Percentiles rank a stretch among this genome's conserved stretches.
phyloP scores from a whole-genome alignment of 1,140 invertebrate genomes.

The Xylocopa sonorina region DNA sequence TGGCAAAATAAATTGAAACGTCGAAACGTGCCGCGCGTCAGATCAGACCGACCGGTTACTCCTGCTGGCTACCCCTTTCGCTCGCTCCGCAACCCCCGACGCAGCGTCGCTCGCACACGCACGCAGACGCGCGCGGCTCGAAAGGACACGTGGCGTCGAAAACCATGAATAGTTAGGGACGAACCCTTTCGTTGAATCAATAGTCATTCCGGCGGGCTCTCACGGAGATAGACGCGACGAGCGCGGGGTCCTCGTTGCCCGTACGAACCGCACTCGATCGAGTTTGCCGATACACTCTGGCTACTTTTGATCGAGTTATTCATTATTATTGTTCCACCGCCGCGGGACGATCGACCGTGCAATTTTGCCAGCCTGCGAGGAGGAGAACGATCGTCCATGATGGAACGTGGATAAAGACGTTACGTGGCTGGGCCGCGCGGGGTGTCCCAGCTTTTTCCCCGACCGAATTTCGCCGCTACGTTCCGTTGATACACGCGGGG shows the following conservation, averaged over 20 bases:
- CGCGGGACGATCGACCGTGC: neutral
- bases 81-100: neutral
- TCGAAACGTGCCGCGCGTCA: conserved; percentile 64
- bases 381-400: neutral
- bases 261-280: conserved; percentile 25
- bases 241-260: conserved; percentile 7
- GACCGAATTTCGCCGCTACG: too few relatives aligned
- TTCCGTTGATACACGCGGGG: too few relatives aligned
- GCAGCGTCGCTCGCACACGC: neutral
- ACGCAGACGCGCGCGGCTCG: conserved; percentile 36
- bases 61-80: conserved; percentile 48
- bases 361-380: neutral
- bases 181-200: conserved; percentile 66
- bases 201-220: conserved; percentile 62
- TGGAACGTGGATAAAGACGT: conserved; percentile 6
- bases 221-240: conserved; percentile 46
- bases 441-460: too few relatives aligned
- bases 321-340: conserved; percentile 48
- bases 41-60: conserved; percentile 69
- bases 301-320: conserved; percentile 48
- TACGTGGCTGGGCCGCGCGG: neutral
- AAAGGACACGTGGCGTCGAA: conserved; percentile 69
- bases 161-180: conserved; percentile 67
- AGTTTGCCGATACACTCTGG: conserved; percentile 45
- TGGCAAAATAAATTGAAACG: conserved; percentile 69